phyloP scores from a whole-genome alignment of 1,140 invertebrate genomes.

The Rhagoletis pomonella region DNA sequence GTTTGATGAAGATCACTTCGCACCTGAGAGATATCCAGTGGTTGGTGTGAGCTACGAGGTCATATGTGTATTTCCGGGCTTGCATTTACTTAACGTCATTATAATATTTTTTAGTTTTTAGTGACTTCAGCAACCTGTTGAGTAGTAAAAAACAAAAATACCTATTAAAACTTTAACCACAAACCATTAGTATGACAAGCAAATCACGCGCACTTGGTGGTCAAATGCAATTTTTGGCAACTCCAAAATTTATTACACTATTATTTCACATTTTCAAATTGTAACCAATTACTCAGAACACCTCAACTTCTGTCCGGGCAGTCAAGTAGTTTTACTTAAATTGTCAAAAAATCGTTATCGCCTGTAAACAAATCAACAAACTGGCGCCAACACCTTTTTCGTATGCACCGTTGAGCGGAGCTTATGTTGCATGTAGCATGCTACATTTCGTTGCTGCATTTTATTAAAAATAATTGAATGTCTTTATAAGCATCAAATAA shows the following conservation, averaged over 20 bases:
- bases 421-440: conserved; percentile 39
- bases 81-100: too few species aligned
- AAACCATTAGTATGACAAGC: not conserved
- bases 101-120: too few species aligned
- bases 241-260: not conserved
- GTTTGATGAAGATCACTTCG: too few species aligned
- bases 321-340: conserved; percentile 22
- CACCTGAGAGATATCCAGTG: too few species aligned
- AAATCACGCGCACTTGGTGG: not conserved
- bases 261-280: conserved; percentile 11
- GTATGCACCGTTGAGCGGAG: not conserved
- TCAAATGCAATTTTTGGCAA: not conserved
- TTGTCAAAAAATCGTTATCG: conserved; percentile 38
- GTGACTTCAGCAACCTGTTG: too few species aligned
- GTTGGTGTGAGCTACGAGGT: too few species aligned
- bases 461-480: conserved; percentile 52
- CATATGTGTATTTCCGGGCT: too few species aligned
- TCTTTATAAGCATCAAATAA: conserved; percentile 39
- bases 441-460: not conserved
- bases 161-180: not conserved
- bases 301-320: not conserved
- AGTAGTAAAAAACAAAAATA: not conserved
- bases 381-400: conserved; percentile 45
- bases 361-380: conserved; percentile 46
- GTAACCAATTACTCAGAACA: conserved; percentile 37